Evolutionary conservation across 2,888 invertebrate genomes (phyloP), one percentile per base, ranked within the genome.

Genomic region (Amblyteles armatorius): DNA sequence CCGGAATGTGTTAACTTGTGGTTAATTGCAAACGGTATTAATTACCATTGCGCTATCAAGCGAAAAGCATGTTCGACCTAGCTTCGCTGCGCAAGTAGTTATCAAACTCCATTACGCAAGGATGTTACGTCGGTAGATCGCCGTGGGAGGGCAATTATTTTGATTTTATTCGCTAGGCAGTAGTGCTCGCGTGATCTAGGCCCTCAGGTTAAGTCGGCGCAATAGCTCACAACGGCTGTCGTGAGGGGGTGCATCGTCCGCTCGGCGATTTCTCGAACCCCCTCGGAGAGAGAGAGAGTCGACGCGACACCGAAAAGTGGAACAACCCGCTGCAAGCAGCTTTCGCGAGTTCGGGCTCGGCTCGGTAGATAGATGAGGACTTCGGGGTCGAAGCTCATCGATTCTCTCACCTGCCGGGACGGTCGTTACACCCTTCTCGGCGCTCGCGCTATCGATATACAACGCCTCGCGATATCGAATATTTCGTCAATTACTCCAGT

Each of bases 351-450:
- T 65, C 55, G 76, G 77, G 50, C 68, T 74, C 80, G 83, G 82
- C 84, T 29, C 86, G 83, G 83, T 57, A 57, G 57, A 57, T 57
- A 57, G 88, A 88, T 88, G 91, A 90, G 89, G 89, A 89, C 88
- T 87, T 83, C 86, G 67, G 87, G 87, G 87, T 88, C 86, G 83
- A 88, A 90, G 89, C 91, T 88, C 92, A 92, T 92, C 92, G 92
- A 92, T 92, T 91, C 88, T 89, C 89, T 89, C 90, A 88, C 90
- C 88, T 88, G 83, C 83, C 84, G 86, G 84, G 86, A 88, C 88
- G 89, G 92, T 92, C 92, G 89, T 92, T 92, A 92, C 89, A 91
- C 92, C 87, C 89, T 88, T 88, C 85, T 87, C 78, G 81, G n/a
- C 19, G 19, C 48, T 60, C 22, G 40, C 57, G 16, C 9, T 57